Percentiles rank a stretch among this genome's conserved stretches.
Conservation (phyloP, 1,140 invertebrate genomes). For the Cydia strobilella region DNA sequence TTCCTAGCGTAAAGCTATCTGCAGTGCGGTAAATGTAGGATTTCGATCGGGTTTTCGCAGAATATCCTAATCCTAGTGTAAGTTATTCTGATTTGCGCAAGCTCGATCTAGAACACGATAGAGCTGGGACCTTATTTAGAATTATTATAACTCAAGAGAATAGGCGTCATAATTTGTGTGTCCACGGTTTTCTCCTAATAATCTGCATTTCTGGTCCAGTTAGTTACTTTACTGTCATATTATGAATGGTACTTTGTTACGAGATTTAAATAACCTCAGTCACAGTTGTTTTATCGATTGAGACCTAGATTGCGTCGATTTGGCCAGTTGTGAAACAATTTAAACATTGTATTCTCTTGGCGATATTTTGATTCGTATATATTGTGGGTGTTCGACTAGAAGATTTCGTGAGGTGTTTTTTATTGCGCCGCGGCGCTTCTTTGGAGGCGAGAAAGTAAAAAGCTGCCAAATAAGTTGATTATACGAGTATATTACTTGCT, state of each 20-base stretch:
- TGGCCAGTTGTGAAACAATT: slow-evolving; percentile 8
- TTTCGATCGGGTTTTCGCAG: background rate
- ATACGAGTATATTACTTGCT: background rate
- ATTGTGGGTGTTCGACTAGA: background rate
- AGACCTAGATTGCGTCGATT: slow-evolving; percentile 22
- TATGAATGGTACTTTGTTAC: slow-evolving; percentile 25
- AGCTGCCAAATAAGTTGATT: slow-evolving; percentile 13
- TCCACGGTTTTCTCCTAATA: slow-evolving; percentile 18
- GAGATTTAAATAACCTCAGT: slow-evolving; percentile 2
- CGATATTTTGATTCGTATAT: background rate
- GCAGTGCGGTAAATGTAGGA: slow-evolving; percentile 20
- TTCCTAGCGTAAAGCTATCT: background rate
- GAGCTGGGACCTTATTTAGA: slow-evolving; percentile 13
- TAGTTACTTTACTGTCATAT: background rate
- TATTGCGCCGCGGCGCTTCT: background rate
- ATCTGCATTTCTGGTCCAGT: slow-evolving; percentile 22
- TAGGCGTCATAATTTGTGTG: slow-evolving; percentile 25
- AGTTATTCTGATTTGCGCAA: slow-evolving; percentile 17
- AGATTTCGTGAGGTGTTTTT: background rate
- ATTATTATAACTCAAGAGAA: slow-evolving; percentile 25
- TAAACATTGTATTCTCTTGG: background rate
- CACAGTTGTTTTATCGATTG: slow-evolving; percentile 20
- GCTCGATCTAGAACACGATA: slow-evolving; percentile 5
- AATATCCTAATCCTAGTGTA: background rate
- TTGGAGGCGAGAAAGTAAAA: slow-evolving; percentile 2